Percentiles rank a stretch among this genome's conserved stretches.
Evolutionary conservation across 2,113 vertebrate species (phyloP).

Genomic region (Leucoraja erinaceus): DNA sequence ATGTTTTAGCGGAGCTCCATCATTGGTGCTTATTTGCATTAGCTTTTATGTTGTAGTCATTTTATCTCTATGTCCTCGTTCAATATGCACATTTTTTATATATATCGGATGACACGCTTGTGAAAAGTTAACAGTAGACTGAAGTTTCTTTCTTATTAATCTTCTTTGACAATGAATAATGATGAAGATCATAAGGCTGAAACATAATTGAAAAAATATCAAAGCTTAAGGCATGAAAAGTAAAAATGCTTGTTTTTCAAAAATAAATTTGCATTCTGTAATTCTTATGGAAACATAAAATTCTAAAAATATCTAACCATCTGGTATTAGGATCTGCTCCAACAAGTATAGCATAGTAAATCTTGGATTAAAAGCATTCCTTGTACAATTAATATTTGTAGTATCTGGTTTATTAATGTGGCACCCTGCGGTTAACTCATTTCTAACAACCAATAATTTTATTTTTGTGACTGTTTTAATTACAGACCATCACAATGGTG

Average conservation of each 20-base stretch:
- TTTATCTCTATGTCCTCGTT: not conserved
- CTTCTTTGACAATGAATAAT: conserved; percentile 27
- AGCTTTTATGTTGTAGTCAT: not conserved
- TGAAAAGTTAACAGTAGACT: not conserved
- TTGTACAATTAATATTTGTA: conserved; percentile 5
- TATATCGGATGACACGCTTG: not conserved
- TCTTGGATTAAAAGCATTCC: not conserved
- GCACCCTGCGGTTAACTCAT: not conserved
- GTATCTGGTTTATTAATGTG: not conserved
- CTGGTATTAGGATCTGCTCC: conserved; percentile 10
- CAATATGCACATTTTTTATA: not conserved
- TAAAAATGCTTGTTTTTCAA: not conserved
- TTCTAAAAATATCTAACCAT: conserved; percentile 27
- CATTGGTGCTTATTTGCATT: not conserved
- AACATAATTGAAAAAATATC: conserved; percentile 30
- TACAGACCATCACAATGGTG: not conserved
- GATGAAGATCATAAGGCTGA: conserved; percentile 7
- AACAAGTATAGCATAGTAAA: conserved; percentile 14
- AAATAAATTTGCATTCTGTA: conserved; percentile 26
- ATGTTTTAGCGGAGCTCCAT: not conserved
- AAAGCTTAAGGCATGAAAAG: conserved; percentile 19
- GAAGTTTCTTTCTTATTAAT: conserved; percentile 28
- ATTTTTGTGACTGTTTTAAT: conserved; percentile 21
- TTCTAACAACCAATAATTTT: not conserved
- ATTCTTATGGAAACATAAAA: conserved; percentile 28